phyloP scores from a whole-genome alignment of 2,113 vertebrate species.

The Tauraco erythrolophus region DNA sequence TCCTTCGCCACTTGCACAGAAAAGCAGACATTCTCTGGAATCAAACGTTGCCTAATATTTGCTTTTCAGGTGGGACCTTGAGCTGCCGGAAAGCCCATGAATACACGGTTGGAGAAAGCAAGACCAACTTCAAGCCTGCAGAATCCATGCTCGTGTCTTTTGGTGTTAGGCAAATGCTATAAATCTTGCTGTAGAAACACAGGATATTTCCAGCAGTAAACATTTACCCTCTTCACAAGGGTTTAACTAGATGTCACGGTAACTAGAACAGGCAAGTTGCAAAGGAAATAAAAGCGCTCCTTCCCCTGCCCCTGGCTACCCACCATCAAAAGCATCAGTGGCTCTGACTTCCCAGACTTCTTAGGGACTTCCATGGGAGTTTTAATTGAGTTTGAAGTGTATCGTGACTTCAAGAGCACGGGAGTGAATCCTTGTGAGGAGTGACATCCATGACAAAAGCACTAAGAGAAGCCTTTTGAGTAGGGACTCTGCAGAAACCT shows the following conservation, averaged over 20 bases:
- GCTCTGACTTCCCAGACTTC: neutral
- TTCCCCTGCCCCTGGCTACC: neutral
- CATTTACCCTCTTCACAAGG: neutral
- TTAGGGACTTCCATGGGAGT: neutral
- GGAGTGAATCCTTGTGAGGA: neutral
- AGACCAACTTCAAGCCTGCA: neutral
- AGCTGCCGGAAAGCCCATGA: neutral
- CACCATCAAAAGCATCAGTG: neutral
- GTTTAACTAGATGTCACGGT: neutral
- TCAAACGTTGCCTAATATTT: neutral
- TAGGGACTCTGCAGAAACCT: neutral
- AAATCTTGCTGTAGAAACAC: neutral
- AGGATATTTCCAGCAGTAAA: neutral
- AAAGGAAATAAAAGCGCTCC: neutral
- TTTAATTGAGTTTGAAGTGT: neutral
- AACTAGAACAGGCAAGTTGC: neutral
- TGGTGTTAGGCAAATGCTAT: neutral
- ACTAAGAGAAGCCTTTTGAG: neutral
- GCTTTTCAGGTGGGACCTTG: neutral
- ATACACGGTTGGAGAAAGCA: fast-evolving
- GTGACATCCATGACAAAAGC: neutral
- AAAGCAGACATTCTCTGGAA: neutral
- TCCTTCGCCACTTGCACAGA: neutral
- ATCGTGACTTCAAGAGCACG: neutral
- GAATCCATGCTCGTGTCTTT: neutral